These are phyloP conservation scores for Sebastes oblongus DNA, from an alignment of 2,797 vertebrate genomes.

Conservation along the genomic window DNA sequence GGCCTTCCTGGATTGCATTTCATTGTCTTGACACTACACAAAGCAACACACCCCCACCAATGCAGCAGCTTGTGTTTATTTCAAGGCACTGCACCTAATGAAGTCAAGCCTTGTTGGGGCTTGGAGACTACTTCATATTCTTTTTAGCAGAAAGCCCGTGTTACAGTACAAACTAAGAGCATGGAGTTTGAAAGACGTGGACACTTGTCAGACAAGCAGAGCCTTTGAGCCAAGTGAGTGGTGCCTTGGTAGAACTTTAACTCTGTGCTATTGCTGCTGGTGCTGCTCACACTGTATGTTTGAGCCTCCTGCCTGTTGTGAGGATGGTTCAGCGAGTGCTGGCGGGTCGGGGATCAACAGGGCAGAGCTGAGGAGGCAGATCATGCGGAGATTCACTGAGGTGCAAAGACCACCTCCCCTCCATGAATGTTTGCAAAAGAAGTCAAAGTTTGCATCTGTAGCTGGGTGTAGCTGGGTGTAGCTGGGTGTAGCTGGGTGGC, in stretches of 20 bases:
- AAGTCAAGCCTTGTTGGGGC: too few species aligned
- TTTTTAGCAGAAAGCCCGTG: too few species aligned
- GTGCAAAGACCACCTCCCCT: not conserved
- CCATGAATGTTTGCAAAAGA: not conserved
- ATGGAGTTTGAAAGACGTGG: not conserved
- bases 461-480: not conserved
- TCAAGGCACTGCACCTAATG: too few species aligned
- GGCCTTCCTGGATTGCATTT: too few species aligned
- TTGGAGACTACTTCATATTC: too few species aligned
- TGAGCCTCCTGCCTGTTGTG: not conserved
- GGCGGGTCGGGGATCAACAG: not conserved
- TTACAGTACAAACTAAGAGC: accelerated
- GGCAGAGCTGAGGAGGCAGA: not conserved
- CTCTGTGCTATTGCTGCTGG: not conserved
- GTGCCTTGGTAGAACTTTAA: not conserved
- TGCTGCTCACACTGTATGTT: not conserved
- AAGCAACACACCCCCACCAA: too few species aligned
- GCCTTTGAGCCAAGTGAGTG: not conserved
- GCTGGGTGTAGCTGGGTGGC: not conserved
- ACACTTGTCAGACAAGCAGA: not conserved
- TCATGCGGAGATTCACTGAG: constrained; percentile 23
- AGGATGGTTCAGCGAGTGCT: constrained; percentile 12
- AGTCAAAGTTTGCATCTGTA: not conserved
- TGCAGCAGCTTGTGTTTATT: too few species aligned
- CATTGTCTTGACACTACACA: too few species aligned